A percentile compares a stretch with the other conserved stretches of the same genome.
Conservation (phyloP, 2,797 vertebrate species). For the Micromesistius poutassou region DNA sequence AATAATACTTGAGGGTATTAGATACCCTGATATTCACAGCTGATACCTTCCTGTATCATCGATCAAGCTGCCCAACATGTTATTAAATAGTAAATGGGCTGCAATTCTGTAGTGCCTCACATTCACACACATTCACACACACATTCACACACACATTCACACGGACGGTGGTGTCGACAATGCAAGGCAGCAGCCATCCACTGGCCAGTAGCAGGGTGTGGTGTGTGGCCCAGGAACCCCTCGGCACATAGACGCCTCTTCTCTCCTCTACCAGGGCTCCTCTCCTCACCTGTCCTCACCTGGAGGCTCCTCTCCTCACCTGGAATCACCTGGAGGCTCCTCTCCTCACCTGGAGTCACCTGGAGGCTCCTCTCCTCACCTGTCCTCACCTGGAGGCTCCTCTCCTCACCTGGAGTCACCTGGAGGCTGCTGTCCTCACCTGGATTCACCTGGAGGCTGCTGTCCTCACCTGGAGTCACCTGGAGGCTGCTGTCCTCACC, state of each 20-base stretch:
- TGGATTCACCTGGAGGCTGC: too few relatives aligned
- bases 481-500: constrained; percentile 81
- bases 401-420: constrained; percentile 86
- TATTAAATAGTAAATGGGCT: neutral
- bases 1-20: neutral
- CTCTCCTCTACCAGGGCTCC: neutral
- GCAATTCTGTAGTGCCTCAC: neutral
- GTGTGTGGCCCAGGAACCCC: neutral
- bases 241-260: neutral
- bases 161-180: neutral
- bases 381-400: constrained; percentile 85
- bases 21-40: neutral
- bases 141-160: too few relatives aligned
- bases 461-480: constrained; percentile 86
- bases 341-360: constrained; percentile 86
- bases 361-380: too few relatives aligned
- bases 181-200: neutral
- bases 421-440: constrained; percentile 81
- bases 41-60: neutral
- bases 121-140: neutral
- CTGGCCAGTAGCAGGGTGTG: neutral
- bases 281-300: constrained; percentile 83
- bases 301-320: constrained; percentile 85
- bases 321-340: too few relatives aligned
- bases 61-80: neutral